phyloP scores from a whole-genome alignment of 2,797 vertebrate species.

The Coregonus suidteri region DNA sequence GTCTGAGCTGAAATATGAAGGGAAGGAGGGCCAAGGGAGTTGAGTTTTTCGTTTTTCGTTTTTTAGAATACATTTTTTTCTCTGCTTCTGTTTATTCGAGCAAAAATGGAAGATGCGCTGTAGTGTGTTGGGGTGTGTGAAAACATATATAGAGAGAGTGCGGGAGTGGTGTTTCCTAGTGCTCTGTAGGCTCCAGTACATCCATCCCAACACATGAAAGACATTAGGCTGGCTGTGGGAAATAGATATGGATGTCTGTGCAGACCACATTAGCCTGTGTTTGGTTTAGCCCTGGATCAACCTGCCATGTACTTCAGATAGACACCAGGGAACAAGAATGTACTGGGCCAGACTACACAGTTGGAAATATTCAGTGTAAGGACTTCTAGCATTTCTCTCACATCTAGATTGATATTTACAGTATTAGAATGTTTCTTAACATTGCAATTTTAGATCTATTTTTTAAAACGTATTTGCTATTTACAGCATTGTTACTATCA shows the following conservation, averaged over 20 bases:
- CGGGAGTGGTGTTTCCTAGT: background rate
- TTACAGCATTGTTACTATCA: too few species aligned
- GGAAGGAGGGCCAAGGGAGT: background rate
- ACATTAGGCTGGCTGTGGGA: background rate
- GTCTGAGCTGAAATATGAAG: background rate
- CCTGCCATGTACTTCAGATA: background rate
- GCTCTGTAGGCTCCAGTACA: background rate
- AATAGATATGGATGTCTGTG: constrained; percentile 9
- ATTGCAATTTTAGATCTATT: too few species aligned
- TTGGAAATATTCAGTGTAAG: background rate
- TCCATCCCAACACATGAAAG: background rate
- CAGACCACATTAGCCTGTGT: background rate
- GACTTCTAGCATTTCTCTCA: background rate
- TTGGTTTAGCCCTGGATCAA: background rate
- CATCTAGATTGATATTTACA: too few species aligned
- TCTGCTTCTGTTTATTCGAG: background rate
- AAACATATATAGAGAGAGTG: background rate
- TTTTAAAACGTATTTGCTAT: too few species aligned
- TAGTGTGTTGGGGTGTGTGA: background rate
- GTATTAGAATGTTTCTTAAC: background rate
- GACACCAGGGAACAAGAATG: background rate
- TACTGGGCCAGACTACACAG: background rate
- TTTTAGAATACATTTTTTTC: background rate
- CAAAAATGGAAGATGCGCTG: background rate
- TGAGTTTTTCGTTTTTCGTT: background rate